Percentiles rank a stretch among this genome's conserved stretches.
Conservation (phyloP, 2,888 invertebrate species). For the Caenorhabditis japonica region DNA sequence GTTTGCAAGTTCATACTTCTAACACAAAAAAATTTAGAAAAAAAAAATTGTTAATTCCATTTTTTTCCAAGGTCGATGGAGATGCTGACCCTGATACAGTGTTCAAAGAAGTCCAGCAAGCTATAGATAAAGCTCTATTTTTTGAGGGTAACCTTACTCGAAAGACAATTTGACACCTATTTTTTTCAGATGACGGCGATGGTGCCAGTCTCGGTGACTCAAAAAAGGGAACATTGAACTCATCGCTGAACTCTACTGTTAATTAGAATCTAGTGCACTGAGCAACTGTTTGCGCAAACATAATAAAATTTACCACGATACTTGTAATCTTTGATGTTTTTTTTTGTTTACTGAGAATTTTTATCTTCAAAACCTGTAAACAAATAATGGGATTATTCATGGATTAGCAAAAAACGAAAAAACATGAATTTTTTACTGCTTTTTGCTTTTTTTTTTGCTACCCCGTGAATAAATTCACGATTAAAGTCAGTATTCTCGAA, state of each 20-base stretch:
- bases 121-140: conserved; percentile 71
- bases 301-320: too few species aligned
- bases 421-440: too few species aligned
- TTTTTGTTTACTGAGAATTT: neutral
- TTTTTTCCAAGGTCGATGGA: conserved; percentile 77
- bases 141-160: conserved; percentile 67
- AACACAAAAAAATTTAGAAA: too few species aligned
- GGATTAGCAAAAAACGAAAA: too few species aligned
- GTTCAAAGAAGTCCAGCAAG: conserved; percentile 70
- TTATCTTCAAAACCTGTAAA: neutral
- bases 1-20: too few species aligned
- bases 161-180: neutral
- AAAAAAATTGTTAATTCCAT: too few species aligned
- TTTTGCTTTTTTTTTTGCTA: too few species aligned
- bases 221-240: conserved; percentile 43
- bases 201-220: conserved; percentile 49
- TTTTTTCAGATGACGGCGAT: conserved; percentile 47
- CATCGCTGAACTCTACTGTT: conserved; percentile 34
- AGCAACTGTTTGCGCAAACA: too few species aligned
- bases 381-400: too few species aligned
- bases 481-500: too few species aligned
- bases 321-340: neutral
- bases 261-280: too few species aligned
- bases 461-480: too few species aligned
- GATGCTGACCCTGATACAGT: conserved; percentile 72